Evolutionary conservation across 2,113 vertebrate genomes (phyloP).

Genomic region (Cathartes aura): DNA sequence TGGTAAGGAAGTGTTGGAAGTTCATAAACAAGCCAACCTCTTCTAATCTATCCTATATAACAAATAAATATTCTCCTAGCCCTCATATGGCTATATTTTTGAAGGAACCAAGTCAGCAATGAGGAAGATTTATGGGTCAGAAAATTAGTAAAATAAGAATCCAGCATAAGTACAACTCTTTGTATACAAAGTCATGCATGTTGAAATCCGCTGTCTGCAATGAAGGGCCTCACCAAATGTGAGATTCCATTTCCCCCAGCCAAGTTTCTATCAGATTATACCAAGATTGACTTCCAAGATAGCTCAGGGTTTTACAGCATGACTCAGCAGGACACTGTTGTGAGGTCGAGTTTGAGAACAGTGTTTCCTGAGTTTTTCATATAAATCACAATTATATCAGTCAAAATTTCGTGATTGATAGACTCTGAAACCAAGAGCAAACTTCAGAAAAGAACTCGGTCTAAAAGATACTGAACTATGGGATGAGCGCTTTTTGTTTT

Average conservation of each 20-base stretch:
- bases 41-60: neutral
- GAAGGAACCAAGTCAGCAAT: neutral
- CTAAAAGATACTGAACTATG: neutral
- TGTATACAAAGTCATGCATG: neutral
- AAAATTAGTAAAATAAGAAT: neutral
- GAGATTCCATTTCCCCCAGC: neutral
- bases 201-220: neutral
- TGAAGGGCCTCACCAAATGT: neutral
- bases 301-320: neutral
- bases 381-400: neutral
- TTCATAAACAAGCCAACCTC: neutral
- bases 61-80: neutral
- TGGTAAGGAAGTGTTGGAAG: neutral
- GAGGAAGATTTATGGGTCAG: neutral
- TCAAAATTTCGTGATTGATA: neutral
- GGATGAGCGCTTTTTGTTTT: rapidly evolving
- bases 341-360: rapidly evolving
- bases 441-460: neutral
- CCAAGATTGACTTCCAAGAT: neutral
- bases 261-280: neutral
- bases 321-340: neutral
- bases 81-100: neutral
- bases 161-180: neutral
- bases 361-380: neutral
- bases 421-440: neutral